phyloP scores from a whole-genome alignment of 2,113 vertebrate genomes.

The Lucifuga dentata region DNA sequence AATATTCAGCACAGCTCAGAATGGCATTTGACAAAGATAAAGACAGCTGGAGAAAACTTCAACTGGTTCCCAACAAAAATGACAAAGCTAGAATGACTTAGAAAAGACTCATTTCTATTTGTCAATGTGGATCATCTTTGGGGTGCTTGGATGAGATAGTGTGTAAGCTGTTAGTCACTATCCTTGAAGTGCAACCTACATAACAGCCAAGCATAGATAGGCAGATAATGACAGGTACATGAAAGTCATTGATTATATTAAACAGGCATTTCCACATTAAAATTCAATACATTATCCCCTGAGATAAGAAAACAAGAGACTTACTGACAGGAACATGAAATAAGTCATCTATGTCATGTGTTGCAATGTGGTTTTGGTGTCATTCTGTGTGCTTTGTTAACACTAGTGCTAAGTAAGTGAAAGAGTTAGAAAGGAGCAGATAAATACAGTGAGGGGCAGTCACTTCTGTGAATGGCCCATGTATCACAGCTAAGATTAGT shows the following conservation, averaged over 20 bases:
- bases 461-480: slow-evolving; percentile 44
- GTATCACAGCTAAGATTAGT: slow-evolving; percentile 62
- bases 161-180: slow-evolving; percentile 49
- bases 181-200: slow-evolving; percentile 38
- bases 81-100: no score
- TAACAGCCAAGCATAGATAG: slow-evolving; percentile 50
- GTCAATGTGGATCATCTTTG: slow-evolving; percentile 24
- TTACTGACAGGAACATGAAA: slow-evolving; percentile 44
- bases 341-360: slow-evolving; percentile 41
- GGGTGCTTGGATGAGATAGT: slow-evolving; percentile 13
- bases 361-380: slow-evolving; percentile 28
- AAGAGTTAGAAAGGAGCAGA: slow-evolving; percentile 19
- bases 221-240: slow-evolving; percentile 66
- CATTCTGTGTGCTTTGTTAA: slow-evolving; percentile 27
- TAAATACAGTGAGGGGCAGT: slow-evolving; percentile 19
- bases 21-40: slow-evolving; percentile 23
- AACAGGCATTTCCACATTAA: slow-evolving; percentile 49
- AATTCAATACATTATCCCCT: slow-evolving; percentile 41
- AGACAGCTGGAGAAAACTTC: slow-evolving; percentile 18
- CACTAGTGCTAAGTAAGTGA: not conserved
- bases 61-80: no score
- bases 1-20: slow-evolving; percentile 13
- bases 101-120: slow-evolving; percentile 9
- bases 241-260: slow-evolving; percentile 66
- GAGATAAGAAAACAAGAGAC: slow-evolving; percentile 49